These are phyloP conservation scores for Andrena bucephala DNA, from an alignment of 2,888 invertebrate genomes.

Conservation along the genomic window DNA sequence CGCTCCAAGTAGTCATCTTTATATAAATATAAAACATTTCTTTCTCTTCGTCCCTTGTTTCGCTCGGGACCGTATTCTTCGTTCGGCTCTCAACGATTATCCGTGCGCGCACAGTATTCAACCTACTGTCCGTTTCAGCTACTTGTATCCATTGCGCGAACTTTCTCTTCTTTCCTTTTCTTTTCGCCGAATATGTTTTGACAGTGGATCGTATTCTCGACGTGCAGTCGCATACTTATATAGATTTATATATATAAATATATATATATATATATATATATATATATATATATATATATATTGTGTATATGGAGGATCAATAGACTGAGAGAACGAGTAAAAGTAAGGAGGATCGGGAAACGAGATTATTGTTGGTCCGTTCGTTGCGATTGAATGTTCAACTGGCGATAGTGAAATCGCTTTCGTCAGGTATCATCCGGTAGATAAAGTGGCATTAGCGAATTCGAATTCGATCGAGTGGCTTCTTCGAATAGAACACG, in stretches of 20 bases:
- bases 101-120: conserved; percentile 51
- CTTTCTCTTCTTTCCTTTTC: conserved; percentile 23
- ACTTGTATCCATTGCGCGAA: conserved; percentile 34
- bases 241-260: conserved; percentile 8
- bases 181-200: conserved; percentile 6
- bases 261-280: conserved; percentile 1
- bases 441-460: conserved; percentile 3
- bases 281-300: background rate
- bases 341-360: conserved; percentile 30
- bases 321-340: conserved; percentile 58
- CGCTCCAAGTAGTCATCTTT: conserved; percentile 43
- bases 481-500: background rate
- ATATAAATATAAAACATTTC: conserved; percentile 31
- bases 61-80: conserved; percentile 5
- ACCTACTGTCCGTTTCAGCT: conserved; percentile 23
- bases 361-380: conserved; percentile 49
- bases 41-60: conserved; percentile 22
- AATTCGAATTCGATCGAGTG: background rate
- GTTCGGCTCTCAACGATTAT: conserved; percentile 6
- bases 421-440: conserved; percentile 12
- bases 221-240: conserved; percentile 33
- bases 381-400: conserved; percentile 39
- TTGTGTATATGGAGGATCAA: conserved; percentile 20
- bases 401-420: conserved; percentile 17
- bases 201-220: background rate